Base-by-base conservation (phyloP, 2,797 vertebrate genomes). In the Nannoperca obscura region DNA sequence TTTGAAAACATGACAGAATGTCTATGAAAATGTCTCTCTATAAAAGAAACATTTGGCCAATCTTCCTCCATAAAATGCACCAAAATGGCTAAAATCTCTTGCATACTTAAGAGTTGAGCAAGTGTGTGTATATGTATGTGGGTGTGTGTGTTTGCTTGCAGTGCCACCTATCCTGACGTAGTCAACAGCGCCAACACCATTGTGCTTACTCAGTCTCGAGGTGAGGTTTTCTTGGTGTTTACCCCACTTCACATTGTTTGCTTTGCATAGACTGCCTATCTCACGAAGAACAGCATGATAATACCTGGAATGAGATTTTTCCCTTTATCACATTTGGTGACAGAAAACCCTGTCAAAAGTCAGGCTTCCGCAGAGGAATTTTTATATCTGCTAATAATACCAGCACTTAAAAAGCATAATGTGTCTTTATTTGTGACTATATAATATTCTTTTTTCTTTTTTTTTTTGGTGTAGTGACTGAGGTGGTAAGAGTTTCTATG, bases 221-320 rank as follows among this genome's bases (percentile, higher is more conserved):
- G 87, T 88, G 91, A 91, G 89, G 85, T 88, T 84, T 63, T 81
- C 82, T 70, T 47, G 61, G 82, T 70, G 68, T 89, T 88, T 73
- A 74, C 87, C 85, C 55, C 86, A 88, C 86, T 92, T 93, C 92
- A 93, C 89, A 94, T 91, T 92, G 83, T 91, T 86, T 92, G 77
- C 89, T 93, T 95, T 96, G 95, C 94, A 96, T 95, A 95, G 93
- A 90, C 92, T 78, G 90, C 86, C 90, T 84, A 64, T 84, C 86
- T 90, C 82, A 57, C 82, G 85, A 89, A 85, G 83, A 92, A 89
- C 79, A 88, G 84, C 75, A 79, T 82, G 82, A 78, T 82, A 93
- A 92, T 89, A 93, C 91, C 92, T 90, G 88, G 88, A 92, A 91
- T 88, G 81, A 86, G 44, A 59, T 49, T 80, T 75, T 81, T 63